These are phyloP conservation scores for Antheraea mylitta DNA, from an alignment of 1,140 invertebrate species.

Conservation along the genomic window DNA sequence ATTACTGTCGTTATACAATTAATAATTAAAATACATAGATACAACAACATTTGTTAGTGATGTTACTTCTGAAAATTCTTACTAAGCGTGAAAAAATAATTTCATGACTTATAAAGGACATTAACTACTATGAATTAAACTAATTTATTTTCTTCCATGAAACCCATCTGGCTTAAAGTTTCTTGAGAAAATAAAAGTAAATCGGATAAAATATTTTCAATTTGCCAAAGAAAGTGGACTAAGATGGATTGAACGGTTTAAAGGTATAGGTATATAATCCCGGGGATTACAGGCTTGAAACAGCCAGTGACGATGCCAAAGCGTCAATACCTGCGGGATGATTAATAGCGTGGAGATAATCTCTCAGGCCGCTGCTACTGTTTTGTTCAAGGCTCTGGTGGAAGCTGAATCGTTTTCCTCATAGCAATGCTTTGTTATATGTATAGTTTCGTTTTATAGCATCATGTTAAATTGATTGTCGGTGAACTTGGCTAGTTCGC, in stretches of 20 bases:
- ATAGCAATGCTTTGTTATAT: neutral
- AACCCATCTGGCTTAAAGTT: neutral
- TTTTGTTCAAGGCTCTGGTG: slow-evolving; percentile 20
- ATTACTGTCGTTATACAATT: too few species aligned
- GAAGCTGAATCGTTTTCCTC: slow-evolving; percentile 8
- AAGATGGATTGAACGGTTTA: slow-evolving; percentile 17
- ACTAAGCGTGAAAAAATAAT: too few species aligned
- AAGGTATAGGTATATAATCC: slow-evolving; percentile 48
- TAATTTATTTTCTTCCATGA: neutral
- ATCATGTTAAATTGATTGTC: too few species aligned
- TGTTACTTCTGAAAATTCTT: too few species aligned
- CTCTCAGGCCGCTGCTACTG: slow-evolving; percentile 33
- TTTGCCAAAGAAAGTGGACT: slow-evolving; percentile 22
- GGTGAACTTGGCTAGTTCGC: too few species aligned
- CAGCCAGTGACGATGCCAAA: slow-evolving; percentile 23
- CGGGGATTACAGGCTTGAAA: slow-evolving; percentile 40
- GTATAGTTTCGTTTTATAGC: too few species aligned
- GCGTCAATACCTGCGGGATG: slow-evolving; percentile 55
- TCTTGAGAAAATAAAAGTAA: neutral
- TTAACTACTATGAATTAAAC: neutral
- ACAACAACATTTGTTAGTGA: too few species aligned
- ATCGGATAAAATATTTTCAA: slow-evolving; percentile 20
- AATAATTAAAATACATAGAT: too few species aligned
- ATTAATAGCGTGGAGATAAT: slow-evolving; percentile 61
- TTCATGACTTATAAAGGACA: neutral